Evolutionary conservation across 2,888 invertebrate genomes (phyloP), one percentile per base, ranked within the genome.

Genomic region (Danaus chrysippus): DNA sequence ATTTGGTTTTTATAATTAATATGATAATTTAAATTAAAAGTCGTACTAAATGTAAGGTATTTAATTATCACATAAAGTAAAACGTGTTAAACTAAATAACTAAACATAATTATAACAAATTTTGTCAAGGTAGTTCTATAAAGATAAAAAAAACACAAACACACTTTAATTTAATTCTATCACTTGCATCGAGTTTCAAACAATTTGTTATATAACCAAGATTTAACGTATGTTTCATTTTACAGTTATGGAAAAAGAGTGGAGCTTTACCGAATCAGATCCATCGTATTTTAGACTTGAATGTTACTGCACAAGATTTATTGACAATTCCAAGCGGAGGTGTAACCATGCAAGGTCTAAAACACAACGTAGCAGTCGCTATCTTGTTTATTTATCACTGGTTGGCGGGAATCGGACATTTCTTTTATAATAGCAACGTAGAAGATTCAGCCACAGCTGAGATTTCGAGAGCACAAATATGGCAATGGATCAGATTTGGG

Each of bases 381-480:
- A 91, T 94, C 61, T 84, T 94, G 49, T 95, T 94, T 73, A 91
- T 95, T 55, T 93, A 93, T 73, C 91, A 94, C 69, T 95, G 95
- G 95, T 76, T 95, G 65, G 91, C 89, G 1, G 95, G 94, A 0
- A 87, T 89, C 41, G 95, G 95, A 0, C 94, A 94, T 74, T 95
- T 94, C 78, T 91, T 92, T 71, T 92, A 93, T 65, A 92, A 91
- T 66, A 93, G 93, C 11, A 90, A 92, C 23, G 92, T 95, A 34
- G 95, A 95, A 76, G 95, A 95, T 76, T 94, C 94, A 0, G 95
- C 95, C 5, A 95, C 95, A 0, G 95, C 95, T 1, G 95, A 95
- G 81, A 95, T 95, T 74, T 94, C 94, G 0, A 87, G 95, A 58
- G 93, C 92, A 34, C 95, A 95, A 82, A 91, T 95, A 61, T 95